phyloP scores from a whole-genome alignment of 2,113 vertebrate species.

The Takifugu flavidus region DNA sequence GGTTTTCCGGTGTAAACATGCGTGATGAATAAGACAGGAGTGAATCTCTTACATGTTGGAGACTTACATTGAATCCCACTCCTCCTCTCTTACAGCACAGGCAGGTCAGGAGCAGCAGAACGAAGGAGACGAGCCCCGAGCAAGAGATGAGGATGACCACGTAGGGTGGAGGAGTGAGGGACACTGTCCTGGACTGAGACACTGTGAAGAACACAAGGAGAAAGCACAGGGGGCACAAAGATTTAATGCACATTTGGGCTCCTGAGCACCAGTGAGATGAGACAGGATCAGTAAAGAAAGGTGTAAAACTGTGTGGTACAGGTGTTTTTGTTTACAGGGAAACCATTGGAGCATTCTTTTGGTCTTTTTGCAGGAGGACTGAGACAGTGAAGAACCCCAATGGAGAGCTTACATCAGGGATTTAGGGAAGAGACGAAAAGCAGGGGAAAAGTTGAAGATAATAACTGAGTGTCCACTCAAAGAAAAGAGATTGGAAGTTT shows the following conservation, averaged over 20 bases:
- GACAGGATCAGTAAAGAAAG: constrained; percentile 47
- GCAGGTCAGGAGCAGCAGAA: constrained; percentile 90
- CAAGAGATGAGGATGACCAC: constrained; percentile 91
- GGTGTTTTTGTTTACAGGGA: constrained; percentile 51
- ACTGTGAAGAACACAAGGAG: constrained; percentile 54
- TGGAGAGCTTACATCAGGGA: constrained; percentile 70
- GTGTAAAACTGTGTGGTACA: constrained; percentile 50
- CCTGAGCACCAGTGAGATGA: constrained; percentile 49
- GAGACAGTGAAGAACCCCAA: constrained; percentile 69
- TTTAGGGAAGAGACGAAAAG: constrained; percentile 47
- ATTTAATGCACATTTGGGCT: not conserved
- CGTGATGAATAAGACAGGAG: constrained; percentile 38
- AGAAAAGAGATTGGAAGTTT: constrained; percentile 57
- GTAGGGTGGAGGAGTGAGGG: constrained; percentile 86
- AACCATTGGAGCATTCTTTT: constrained; percentile 57
- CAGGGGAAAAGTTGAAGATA: constrained; percentile 51
- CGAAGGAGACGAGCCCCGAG: constrained; percentile 87
- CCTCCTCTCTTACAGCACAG: constrained; percentile 89
- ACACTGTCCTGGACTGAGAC: constrained; percentile 75
- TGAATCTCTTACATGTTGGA: constrained; percentile 61
- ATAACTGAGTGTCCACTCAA: constrained; percentile 27
- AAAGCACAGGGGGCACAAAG: constrained; percentile 20
- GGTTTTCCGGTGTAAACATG: constrained; percentile 1
- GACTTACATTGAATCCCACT: constrained; percentile 91
- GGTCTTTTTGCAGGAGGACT: constrained; percentile 55